These are phyloP conservation scores for Microcebus jonahi DNA, from an alignment of 2,113 vertebrate species.

Conservation along the genomic window DNA sequence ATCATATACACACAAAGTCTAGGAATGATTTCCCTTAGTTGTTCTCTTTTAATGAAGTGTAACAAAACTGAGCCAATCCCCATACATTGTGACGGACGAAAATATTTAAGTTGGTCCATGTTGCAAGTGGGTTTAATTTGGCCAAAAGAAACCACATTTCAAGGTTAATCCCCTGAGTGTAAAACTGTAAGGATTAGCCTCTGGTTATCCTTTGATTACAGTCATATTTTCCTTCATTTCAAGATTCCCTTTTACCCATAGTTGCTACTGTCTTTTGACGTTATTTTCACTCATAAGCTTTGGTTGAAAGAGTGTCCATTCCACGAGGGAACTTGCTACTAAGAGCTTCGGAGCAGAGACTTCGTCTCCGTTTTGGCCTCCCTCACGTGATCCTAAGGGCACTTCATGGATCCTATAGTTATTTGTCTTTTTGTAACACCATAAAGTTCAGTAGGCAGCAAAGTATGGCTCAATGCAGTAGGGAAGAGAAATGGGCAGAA, in stretches of 20 bases:
- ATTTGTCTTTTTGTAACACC: background rate
- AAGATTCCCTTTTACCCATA: background rate
- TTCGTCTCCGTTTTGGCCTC: background rate
- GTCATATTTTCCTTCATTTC: background rate
- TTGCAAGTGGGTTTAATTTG: background rate
- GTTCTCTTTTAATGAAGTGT: background rate
- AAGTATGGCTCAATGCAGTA: background rate
- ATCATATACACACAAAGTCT: background rate
- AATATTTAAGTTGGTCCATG: background rate
- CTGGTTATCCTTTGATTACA: background rate
- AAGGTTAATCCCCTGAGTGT: background rate
- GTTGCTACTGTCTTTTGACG: background rate
- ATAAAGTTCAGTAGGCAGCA: background rate
- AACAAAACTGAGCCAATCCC: background rate
- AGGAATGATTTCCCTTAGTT: background rate
- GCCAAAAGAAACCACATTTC: background rate
- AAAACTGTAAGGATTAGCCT: background rate
- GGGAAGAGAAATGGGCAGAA: background rate
- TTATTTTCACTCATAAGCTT: background rate
- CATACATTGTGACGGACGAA: background rate
- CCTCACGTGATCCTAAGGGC: too few relatives aligned
- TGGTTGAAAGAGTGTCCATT: background rate
- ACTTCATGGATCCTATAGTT: background rate
- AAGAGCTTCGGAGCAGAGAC: background rate
- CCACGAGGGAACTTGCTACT: background rate